Conservation (phyloP, 2,797 vertebrate species). For the Nyctibius grandis region DNA sequence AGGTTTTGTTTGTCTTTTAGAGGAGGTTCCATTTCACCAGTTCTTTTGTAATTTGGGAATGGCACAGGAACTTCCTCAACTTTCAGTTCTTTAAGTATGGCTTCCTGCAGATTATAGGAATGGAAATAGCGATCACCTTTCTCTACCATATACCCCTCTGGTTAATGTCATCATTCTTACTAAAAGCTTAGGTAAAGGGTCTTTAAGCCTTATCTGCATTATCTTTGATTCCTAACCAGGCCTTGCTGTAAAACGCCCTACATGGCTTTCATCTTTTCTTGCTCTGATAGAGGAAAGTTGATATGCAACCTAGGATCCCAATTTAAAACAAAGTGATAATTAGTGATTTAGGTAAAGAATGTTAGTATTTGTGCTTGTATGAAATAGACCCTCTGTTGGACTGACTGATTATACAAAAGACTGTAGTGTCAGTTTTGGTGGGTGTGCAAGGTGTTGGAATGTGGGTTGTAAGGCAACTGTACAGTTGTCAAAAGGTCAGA, state of each 20-base stretch:
- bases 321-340: background rate
- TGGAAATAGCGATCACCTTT: background rate
- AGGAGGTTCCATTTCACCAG: background rate
- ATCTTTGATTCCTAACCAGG: background rate
- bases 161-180: background rate
- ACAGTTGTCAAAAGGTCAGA: background rate
- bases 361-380: background rate
- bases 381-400: background rate
- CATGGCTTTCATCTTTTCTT: background rate
- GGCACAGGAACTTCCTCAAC: background rate
- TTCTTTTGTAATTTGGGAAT: background rate
- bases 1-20: background rate
- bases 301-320: background rate
- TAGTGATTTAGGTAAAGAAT: background rate
- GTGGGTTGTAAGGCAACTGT: background rate
- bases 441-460: background rate
- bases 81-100: background rate
- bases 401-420: background rate
- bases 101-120: background rate
- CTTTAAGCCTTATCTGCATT: background rate
- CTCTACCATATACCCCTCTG: background rate
- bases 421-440: background rate
- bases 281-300: background rate
- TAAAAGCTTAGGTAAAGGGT: background rate
- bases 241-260: background rate